phyloP scores from a whole-genome alignment of 2,888 invertebrate genomes.

The Meganola albula region DNA sequence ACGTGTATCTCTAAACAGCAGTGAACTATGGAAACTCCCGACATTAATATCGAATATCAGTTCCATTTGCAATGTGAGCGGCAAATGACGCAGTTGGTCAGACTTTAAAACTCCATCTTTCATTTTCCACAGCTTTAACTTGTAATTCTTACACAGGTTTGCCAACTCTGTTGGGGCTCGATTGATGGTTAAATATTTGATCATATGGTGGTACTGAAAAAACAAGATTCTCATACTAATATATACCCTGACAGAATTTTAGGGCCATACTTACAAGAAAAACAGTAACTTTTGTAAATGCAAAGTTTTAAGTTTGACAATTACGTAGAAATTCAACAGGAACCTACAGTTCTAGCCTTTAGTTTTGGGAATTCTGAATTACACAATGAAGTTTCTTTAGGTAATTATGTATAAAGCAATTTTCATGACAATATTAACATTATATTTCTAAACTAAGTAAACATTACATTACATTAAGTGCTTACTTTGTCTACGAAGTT shows the following conservation, averaged over 20 bases:
- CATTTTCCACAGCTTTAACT: slow-evolving; percentile 57
- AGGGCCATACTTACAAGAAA: too few species aligned
- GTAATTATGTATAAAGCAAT: too few species aligned
- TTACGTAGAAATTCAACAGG: too few species aligned
- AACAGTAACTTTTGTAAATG: too few species aligned
- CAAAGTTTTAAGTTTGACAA: too few species aligned
- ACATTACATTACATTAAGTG: too few species aligned
- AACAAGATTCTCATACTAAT: neutral
- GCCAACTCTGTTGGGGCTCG: slow-evolving; percentile 44
- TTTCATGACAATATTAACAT: too few species aligned
- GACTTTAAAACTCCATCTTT: slow-evolving; percentile 58
- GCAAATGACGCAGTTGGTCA: slow-evolving; percentile 47
- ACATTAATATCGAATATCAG: slow-evolving; percentile 69
- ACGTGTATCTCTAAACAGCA: slow-evolving; percentile 57
- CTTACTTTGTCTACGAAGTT: slow-evolving; percentile 54
- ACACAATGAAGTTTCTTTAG: too few species aligned
- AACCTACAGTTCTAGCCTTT: too few species aligned
- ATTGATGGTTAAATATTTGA: slow-evolving; percentile 47
- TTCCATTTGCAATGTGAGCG: slow-evolving; percentile 61
- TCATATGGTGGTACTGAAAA: slow-evolving; percentile 62
- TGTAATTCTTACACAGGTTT: slow-evolving; percentile 55
- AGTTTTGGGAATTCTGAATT: too few species aligned
- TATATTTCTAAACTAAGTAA: too few species aligned
- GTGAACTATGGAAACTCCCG: slow-evolving; percentile 55
- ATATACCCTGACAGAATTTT: too few species aligned